These are phyloP conservation scores for Arvicanthis niloticus DNA, from an alignment of 2,113 vertebrate genomes.

Conservation along the genomic window DNA sequence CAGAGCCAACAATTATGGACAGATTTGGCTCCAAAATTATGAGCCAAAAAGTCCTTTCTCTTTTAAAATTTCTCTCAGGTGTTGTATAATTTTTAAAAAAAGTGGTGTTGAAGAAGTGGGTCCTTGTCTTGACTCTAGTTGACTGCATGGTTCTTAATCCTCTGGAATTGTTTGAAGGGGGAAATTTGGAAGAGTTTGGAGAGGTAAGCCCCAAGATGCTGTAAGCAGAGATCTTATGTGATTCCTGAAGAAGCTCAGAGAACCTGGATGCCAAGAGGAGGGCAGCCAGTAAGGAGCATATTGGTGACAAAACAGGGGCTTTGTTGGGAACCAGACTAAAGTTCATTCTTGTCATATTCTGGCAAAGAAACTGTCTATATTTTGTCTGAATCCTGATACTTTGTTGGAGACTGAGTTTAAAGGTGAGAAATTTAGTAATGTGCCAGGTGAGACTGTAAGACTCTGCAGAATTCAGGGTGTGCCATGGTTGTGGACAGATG, in stretches of 20 bases:
- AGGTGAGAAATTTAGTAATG: not conserved
- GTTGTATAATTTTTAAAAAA: not conserved
- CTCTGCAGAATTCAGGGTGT: not conserved
- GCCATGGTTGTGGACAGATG: not conserved
- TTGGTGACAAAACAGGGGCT: not conserved
- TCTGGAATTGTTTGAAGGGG: not conserved
- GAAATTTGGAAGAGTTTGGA: not conserved
- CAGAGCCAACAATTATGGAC: not conserved
- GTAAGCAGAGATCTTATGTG: not conserved
- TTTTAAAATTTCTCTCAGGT: not conserved
- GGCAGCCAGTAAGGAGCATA: not conserved
- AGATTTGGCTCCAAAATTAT: not conserved
- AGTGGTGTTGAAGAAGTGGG: not conserved
- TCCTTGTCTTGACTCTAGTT: not conserved
- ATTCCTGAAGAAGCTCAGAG: not conserved
- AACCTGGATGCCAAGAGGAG: not conserved
- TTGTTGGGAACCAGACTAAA: not conserved
- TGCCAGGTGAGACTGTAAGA: not conserved
- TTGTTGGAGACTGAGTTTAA: not conserved
- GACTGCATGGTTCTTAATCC: not conserved
- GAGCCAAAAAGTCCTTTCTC: not conserved
- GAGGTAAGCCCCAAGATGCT: not conserved
- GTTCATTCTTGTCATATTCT: not conserved
- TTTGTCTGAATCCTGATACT: not conserved
- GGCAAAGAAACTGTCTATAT: not conserved